phyloP scores from a whole-genome alignment of 2,113 vertebrate species.

The Saccopteryx bilineata region DNA sequence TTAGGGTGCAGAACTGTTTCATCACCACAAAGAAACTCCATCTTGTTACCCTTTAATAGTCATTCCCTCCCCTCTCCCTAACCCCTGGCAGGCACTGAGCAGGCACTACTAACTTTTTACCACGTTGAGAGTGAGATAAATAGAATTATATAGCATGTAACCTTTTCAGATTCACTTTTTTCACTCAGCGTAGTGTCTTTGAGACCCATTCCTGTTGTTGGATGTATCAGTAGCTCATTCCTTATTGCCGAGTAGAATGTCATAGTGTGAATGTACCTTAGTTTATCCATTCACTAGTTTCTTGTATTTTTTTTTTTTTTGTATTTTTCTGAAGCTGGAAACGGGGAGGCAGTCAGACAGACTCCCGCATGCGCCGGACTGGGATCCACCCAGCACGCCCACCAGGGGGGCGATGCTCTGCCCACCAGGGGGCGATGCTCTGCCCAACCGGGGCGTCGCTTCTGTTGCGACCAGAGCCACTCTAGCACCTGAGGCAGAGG shows the following conservation, averaged over 20 bases:
- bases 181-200: background rate
- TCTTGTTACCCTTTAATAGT: background rate
- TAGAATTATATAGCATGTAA: background rate
- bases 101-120: background rate
- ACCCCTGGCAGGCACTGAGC: background rate
- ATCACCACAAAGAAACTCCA: background rate
- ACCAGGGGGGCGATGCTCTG: too few relatives aligned
- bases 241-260: background rate
- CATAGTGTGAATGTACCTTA: background rate
- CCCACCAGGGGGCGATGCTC: too few relatives aligned
- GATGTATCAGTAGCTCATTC: background rate
- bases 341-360: too few relatives aligned
- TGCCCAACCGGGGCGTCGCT: too few relatives aligned
- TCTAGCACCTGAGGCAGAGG: too few relatives aligned
- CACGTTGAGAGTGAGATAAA: slow-evolving; percentile 15
- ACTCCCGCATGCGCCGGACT: too few relatives aligned
- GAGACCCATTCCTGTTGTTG: background rate
- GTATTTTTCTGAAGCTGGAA: too few relatives aligned
- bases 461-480: too few relatives aligned
- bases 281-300: background rate
- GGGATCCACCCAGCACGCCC: too few relatives aligned
- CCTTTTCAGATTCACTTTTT: background rate
- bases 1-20: background rate
- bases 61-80: background rate
- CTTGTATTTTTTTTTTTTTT: too few relatives aligned